These are phyloP conservation scores for Platycheirus albimanus DNA, from an alignment of 2,888 invertebrate species.

Conservation along the genomic window DNA sequence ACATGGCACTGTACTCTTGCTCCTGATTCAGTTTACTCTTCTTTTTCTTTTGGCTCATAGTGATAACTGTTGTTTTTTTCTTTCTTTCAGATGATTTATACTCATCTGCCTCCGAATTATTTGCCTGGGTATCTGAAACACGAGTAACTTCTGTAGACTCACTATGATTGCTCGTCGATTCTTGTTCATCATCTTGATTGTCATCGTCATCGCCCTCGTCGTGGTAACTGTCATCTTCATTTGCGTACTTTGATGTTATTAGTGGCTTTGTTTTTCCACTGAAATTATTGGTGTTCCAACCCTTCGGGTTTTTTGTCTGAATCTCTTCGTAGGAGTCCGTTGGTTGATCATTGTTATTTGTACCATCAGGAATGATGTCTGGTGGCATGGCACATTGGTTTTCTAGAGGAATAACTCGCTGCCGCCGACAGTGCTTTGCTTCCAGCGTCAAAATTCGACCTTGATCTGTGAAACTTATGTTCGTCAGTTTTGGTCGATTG, in stretches of 20 bases:
- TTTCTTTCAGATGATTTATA: conserved; percentile 40
- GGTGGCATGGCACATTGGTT: conserved; percentile 84
- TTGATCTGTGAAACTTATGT: conserved; percentile 81
- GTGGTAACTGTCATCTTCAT: conserved; percentile 49
- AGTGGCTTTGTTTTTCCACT: conserved; percentile 60
- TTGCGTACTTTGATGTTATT: conserved; percentile 48
- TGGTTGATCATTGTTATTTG: conserved; percentile 1
- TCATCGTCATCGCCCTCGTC: conserved; percentile 48
- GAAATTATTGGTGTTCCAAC: conserved; percentile 85
- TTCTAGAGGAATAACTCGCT: conserved; percentile 82
- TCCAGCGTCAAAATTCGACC: conserved; percentile 88
- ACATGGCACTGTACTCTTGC: conserved; percentile 78
- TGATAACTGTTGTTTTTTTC: conserved; percentile 15
- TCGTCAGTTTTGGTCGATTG: conserved; percentile 80
- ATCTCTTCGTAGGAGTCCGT: conserved; percentile 80
- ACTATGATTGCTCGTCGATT: conserved; percentile 80
- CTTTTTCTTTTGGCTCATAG: conserved; percentile 49
- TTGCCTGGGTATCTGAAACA: conserved; percentile 79
- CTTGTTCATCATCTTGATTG: conserved; percentile 71
- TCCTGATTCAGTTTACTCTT: conserved; percentile 51
- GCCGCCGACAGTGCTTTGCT: conserved; percentile 88
- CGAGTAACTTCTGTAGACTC: conserved; percentile 82
- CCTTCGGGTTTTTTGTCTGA: conserved; percentile 86
- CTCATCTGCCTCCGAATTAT: conserved; percentile 74
- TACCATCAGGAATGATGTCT: conserved; percentile 84